Conservation (phyloP, 2,888 invertebrate species). For the Crematogaster levior region DNA sequence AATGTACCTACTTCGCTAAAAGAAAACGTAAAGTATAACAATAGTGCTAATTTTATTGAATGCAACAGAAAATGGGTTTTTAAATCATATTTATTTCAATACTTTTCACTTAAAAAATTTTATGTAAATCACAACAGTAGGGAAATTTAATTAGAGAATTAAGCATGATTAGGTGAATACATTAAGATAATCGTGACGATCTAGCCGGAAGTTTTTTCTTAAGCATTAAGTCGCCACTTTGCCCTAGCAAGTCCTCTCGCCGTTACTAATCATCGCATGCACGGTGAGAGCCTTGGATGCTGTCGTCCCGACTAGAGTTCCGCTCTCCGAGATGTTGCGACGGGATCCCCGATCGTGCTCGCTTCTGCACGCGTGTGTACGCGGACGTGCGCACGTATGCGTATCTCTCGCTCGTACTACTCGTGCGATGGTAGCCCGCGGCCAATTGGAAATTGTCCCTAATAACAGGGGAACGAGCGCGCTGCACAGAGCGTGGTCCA, state of each 20-base stretch:
- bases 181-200: not conserved
- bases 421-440: conserved; percentile 78
- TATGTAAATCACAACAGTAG: not conserved
- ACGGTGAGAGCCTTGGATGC: not conserved
- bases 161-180: not conserved
- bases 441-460: conserved; percentile 85
- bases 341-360: not conserved
- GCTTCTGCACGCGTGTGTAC: conserved; percentile 57
- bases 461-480: conserved; percentile 84
- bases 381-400: conserved; percentile 23
- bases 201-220: not conserved
- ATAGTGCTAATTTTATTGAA: not conserved
- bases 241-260: not conserved
- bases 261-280: conserved; percentile 14
- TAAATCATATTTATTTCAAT: not conserved
- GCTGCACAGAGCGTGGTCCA: conserved; percentile 70
- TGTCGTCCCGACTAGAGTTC: not conserved
- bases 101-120: not conserved
- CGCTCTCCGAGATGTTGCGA: not conserved
- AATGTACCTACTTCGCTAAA: not conserved
- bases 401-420: conserved; percentile 59
- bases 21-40: not conserved
- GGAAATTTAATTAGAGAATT: not conserved
- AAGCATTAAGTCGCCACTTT: not conserved
- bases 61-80: not conserved